Evolutionary conservation across 2,888 invertebrate genomes (phyloP), one percentile per base, ranked within the genome.

Genomic region (Epirrhoe tristata): DNA sequence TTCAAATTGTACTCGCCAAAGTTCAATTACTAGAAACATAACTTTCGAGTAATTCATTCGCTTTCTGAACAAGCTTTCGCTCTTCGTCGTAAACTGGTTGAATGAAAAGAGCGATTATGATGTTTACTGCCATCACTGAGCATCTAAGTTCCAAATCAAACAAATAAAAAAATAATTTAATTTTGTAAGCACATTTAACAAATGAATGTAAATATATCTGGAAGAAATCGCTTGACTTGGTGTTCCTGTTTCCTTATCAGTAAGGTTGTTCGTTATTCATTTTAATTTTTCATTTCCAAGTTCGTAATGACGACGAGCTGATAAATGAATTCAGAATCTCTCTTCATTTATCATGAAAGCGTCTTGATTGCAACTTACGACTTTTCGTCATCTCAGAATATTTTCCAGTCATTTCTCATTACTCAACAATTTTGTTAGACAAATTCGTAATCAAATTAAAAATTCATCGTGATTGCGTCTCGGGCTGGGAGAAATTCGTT

Each of bases 381-480:
- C 57, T 67, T 64, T 63, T 57, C 55, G 46, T 51, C 46, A 53
- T 53, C 51, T 58, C 56, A 24, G 63, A 56, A 52, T 60, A 55
- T 56, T 67, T 67, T 63, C 50, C 32, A 70, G 74, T 75, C 61
- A 71, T 74, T 68, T 77, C 74, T 72, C 77, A 69, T 80, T 74
- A 75, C 75, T 76, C 75, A 75, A 76, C 74, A 76, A 78, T 81
- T 78, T 74, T 67, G 69, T 61, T 71, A 68, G 75, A 77, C 78
- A 79, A 78, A 76, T 78, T 82, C 72, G 75, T 81, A 85, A 87
- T 86, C 77, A 83, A 84, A 85, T 86, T 84, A 85, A 82, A 85
- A 80, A 82, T 86, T 87, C 81, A 84, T 85, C 81, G 69, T 58
- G 62, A 58, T 67, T 67, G 32, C 50, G 50, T 55, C 54, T 58